Evolutionary conservation across 2,113 vertebrate species (phyloP), one percentile per base, ranked within the genome.

Genomic region (Oryzias melastigma): DNA sequence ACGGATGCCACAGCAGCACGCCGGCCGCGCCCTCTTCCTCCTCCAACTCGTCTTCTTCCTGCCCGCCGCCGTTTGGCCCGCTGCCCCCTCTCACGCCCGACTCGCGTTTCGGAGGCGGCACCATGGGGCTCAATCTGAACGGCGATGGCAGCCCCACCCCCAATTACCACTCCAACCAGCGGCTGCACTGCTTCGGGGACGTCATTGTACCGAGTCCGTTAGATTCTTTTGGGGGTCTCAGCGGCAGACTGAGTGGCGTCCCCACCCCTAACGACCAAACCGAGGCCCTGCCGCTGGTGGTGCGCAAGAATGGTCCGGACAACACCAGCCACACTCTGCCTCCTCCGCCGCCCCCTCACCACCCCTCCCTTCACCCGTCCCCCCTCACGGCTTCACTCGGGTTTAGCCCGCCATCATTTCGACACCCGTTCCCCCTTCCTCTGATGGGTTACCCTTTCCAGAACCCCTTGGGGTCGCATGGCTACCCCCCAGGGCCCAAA

Each of bases 371-470:
- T 75, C 96, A 97, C 83, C 94, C 96, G 54, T 96, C 96, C 24
- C 93, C 95, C 0, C 94, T 98, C 56, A 94, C 95, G 0, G 94
- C 95, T 80, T 93, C 95, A 0, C 79, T 97, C 0, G 95, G 95
- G 62, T 98, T 98, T 63, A 94, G 95, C 87, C 92, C 95, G 5
- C 94, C 97, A 27, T 96, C 96, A 0, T 99, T 99, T 88, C 96
- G 96, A 73, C 96, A 98, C 81, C 96, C 97, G 0, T 98, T 99
- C 64, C 96, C 97, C 0, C 92, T 98, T 6, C 96, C 96, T 44
- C 90, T 98, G 62, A 98, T 98, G 95, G 96, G 96, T 47, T 99
- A 99, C 84, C 95, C 97, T 19, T 98, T 99, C 83, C 96, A 98
- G 84, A 94, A 89, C 85, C 94, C 93, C 0, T 73, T 98, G 87